A percentile compares a stretch with the other conserved stretches of the same genome.
Evolutionary conservation across 2,888 invertebrate genomes (phyloP).

Genomic region (Eupithecia inturbata): DNA sequence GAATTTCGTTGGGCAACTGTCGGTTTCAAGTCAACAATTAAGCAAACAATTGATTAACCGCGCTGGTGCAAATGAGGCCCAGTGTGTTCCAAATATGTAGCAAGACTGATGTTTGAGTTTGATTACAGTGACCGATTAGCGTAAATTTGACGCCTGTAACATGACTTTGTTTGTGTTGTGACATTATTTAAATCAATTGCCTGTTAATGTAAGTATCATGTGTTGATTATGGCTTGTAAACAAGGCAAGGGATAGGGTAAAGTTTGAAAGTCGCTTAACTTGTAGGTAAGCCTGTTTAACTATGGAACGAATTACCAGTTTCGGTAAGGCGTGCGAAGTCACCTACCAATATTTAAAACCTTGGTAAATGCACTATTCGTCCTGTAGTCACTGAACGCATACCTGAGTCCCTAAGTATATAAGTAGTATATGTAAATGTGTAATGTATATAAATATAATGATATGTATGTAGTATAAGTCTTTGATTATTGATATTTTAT

Average conservation of each 20-base stretch:
- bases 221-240: not conserved
- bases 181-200: not conserved
- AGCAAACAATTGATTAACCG: constrained; percentile 23
- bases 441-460: too few species aligned
- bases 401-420: too few species aligned
- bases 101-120: not conserved
- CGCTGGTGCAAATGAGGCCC: not conserved
- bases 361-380: too few species aligned
- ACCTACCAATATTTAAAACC: too few species aligned
- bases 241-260: not conserved
- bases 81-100: not conserved
- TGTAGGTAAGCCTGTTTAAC: too few species aligned
- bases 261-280: too few species aligned
- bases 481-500: too few species aligned
- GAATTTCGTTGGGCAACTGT: constrained; percentile 24
- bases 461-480: too few species aligned
- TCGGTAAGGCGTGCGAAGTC: too few species aligned
- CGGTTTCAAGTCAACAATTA: constrained; percentile 29
- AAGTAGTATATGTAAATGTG: too few species aligned
- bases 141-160: not conserved
- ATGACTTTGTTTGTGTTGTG: not conserved
- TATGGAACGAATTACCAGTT: too few species aligned
- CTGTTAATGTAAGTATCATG: not conserved
- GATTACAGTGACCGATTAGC: constrained; percentile 3
- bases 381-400: too few species aligned